Evolutionary conservation across 2,113 vertebrate species (phyloP).

Genomic region (Toxotes chatareus): DNA sequence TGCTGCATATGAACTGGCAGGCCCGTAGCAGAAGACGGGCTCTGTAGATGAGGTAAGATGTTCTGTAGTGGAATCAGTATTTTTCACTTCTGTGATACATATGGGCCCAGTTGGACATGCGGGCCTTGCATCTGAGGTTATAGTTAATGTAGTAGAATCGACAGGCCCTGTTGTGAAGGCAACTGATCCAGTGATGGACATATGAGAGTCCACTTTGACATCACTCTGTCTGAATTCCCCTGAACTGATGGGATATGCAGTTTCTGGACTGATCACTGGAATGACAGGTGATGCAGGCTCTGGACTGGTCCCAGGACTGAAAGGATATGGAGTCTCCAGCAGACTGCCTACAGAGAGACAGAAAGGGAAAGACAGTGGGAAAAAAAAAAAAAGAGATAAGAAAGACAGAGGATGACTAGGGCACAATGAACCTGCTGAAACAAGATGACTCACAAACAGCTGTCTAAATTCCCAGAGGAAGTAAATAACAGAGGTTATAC

Average conservation of each 20-base stretch:
- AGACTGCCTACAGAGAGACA: conserved; percentile 69
- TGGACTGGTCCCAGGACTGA: conserved; percentile 78
- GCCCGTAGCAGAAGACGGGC: conserved; percentile 4
- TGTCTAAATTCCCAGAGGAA: background rate
- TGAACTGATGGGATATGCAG: conserved; percentile 36
- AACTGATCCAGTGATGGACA: conserved; percentile 23
- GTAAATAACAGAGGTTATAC: background rate
- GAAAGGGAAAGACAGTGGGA: conserved; percentile 15
- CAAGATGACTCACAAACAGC: background rate
- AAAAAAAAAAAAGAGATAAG: background rate
- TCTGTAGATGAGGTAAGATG: conserved; percentile 58
- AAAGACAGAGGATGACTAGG: background rate
- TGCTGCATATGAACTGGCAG: conserved; percentile 15
- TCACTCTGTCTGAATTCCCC: conserved; percentile 33
- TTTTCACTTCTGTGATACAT: conserved; percentile 40
- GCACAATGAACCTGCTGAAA: conserved; percentile 1
- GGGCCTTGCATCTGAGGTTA: conserved; percentile 37
- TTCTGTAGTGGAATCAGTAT: conserved; percentile 31
- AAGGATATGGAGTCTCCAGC: conserved; percentile 68
- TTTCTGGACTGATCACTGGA: conserved; percentile 45
- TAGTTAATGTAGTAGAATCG: conserved; percentile 3
- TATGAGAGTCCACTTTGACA: conserved; percentile 30
- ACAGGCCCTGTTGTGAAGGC: conserved; percentile 25
- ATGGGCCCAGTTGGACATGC: conserved; percentile 3
- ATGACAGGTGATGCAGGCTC: conserved; percentile 66